Evolutionary conservation across 2,797 vertebrate species (phyloP).

Genomic region (Etheostoma perlongum): DNA sequence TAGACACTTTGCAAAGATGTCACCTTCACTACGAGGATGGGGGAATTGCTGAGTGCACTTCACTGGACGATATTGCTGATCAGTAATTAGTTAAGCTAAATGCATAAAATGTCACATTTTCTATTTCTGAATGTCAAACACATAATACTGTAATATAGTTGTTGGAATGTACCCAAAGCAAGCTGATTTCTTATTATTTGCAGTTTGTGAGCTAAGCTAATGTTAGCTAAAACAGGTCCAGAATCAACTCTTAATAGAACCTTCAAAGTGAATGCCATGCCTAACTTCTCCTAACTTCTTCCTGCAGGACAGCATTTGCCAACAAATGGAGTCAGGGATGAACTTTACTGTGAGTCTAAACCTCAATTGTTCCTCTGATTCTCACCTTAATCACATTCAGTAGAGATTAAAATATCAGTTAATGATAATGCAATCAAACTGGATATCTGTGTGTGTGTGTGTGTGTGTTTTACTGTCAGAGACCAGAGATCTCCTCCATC

Average conservation of each 20-base stretch:
- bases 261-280: background rate
- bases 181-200: background rate
- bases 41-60: too few species aligned
- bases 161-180: too few species aligned
- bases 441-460: too few species aligned
- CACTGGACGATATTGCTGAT: too few species aligned
- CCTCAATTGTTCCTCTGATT: background rate
- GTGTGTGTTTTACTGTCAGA: constrained; percentile 59
- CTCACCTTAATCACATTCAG: background rate
- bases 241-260: background rate
- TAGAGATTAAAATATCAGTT: background rate
- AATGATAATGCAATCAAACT: too few species aligned
- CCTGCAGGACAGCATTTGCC: constrained; percentile 63
- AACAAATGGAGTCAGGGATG: background rate
- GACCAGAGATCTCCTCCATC: constrained; percentile 86
- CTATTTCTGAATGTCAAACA: background rate
- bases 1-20: too few species aligned
- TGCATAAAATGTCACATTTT: background rate
- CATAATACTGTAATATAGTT: background rate
- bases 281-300: background rate
- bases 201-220: background rate
- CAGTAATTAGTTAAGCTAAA: too few species aligned
- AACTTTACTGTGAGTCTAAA: constrained; percentile 66
- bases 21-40: too few species aligned
- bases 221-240: background rate